Base-by-base conservation (phyloP, 2,888 invertebrate genomes). In the Aporophyla lueneburgensis region DNA sequence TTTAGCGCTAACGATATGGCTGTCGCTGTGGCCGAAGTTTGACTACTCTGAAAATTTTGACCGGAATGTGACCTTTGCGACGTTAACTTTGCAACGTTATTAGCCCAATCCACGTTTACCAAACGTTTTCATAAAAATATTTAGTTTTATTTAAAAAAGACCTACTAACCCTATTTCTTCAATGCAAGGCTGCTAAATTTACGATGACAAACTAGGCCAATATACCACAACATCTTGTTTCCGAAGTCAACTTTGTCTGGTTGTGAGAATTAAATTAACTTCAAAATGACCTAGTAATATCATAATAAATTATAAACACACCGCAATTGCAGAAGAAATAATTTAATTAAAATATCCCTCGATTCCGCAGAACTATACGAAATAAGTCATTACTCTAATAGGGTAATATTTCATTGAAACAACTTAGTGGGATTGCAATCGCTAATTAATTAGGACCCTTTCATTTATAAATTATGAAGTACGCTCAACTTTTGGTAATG, bases 391-490 rank as follows among this genome's bases (percentile, higher is more conserved):
- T 83, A 86, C 61, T 65, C 24, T 76, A 67, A 80, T 73, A 69
- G 68, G 40, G 72, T 74, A 74, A 80, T 85, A 86, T 75, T 87
- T 83, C 86, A 69, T 82, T 83, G 46, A 63, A 80, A 73, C 77
- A 72, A 80, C 75, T 76, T 78, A 76, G 70, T 70, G 71, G 76
- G 63, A 87, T 83, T 76, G 81, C 84, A 86, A 86, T 86, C 80
- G 53, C 65, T 86, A 80, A 87, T 87, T 86, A 86, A 86, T 86
- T 83, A 86, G 54, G 61, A 77, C 66, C 76, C 69, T 84, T 81
- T 73, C 62, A 78, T 83, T 87, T 66, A 58, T 80, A 66, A 86
- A 86, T 83, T 74, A 76, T 79, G 63, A 71, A 76, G 51, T 58
- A 71, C 33, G n/a, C 43, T 46, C 24, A 19, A 24, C 43, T 46